Evolutionary conservation across 2,113 vertebrate genomes (phyloP), one percentile per base, ranked within the genome.

Genomic region (Bagarius yarrelli): DNA sequence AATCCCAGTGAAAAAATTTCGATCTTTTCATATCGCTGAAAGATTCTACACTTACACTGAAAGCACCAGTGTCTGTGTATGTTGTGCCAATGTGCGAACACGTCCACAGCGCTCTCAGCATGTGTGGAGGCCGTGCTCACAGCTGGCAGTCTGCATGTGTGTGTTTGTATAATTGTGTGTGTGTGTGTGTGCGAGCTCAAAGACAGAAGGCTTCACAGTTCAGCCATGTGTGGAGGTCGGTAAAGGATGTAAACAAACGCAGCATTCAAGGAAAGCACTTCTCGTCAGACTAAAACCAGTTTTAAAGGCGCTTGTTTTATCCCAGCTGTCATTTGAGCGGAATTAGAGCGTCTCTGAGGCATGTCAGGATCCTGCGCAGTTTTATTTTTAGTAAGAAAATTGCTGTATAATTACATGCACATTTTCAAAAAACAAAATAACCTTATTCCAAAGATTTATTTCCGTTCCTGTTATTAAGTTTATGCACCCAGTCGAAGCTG

Each of bases 121-220:
- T 83, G 67, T 47, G 69, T 79, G 50, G 60, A 80, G 19, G 71
- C 60, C 30, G 5, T 80, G 74, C 83, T 67, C 40, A 85, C 80
- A 84, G 30, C 56, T 67, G 73, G 55, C 84, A 75, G 32, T 73
- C 60, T 87, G 90, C 90, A 91, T 91, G 90, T 61, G 67, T 47
- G 36, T 78, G 55, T 66, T 34, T 60, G 52, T 36, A 16, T 59
- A 16, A 77, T 44, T 81, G 72, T 67, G 27, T 81, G 64, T 59
- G 50, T 81, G 78, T 56, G 63, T 75, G 64, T 78, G 52, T 75
- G 55, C 76, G 4, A 81, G 23, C 71, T 81, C 61, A 76, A 81
- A 73, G 72, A 67, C 80, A 76, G 60, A 78, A 79, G 55, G 70
- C 57, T 50, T 72, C 32, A 34, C 59, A 75, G 60, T 83, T 78